Percentiles rank a stretch among this genome's conserved stretches.
Evolutionary conservation across 2,113 vertebrate species (phyloP).

Genomic region (Trachemys scripta): DNA sequence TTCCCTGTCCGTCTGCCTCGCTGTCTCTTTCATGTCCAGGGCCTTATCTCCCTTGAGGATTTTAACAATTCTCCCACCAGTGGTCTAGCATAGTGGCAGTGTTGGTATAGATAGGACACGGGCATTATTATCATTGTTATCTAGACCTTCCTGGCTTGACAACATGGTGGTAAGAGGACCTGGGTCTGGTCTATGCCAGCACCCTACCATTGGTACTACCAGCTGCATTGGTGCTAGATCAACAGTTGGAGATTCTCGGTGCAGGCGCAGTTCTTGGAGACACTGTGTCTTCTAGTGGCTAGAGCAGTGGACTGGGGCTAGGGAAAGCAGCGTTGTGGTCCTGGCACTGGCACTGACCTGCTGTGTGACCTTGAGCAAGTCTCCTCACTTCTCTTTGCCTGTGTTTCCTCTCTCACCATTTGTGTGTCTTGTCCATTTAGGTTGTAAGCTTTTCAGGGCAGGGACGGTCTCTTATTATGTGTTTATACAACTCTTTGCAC

Average conservation of each 20-base stretch:
- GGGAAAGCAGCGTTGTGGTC: not conserved
- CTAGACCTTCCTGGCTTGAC: not conserved
- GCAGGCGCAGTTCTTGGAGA: no score
- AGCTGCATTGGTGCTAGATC: not conserved
- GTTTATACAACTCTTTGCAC: not conserved
- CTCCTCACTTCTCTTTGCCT: not conserved
- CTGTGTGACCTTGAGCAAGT: fast-evolving
- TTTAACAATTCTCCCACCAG: not conserved
- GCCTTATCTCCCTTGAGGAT: not conserved
- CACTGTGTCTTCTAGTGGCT: fast-evolving
- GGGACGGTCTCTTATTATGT: not conserved
- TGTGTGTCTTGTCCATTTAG: not conserved
- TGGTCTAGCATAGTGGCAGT: not conserved
- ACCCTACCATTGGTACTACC: fast-evolving
- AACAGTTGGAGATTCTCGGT: not conserved
- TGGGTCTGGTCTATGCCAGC: not conserved
- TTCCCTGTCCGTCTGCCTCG: no score
- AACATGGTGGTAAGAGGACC: not conserved
- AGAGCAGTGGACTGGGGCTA: fast-evolving
- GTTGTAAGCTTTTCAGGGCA: not conserved
- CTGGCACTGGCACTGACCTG: not conserved
- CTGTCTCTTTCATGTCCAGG: not conserved
- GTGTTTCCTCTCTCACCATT: not conserved
- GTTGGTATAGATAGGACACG: not conserved
- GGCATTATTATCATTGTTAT: not conserved